These are phyloP conservation scores for Pheosia gnoma DNA, from an alignment of 2,888 invertebrate species.

Conservation along the genomic window DNA sequence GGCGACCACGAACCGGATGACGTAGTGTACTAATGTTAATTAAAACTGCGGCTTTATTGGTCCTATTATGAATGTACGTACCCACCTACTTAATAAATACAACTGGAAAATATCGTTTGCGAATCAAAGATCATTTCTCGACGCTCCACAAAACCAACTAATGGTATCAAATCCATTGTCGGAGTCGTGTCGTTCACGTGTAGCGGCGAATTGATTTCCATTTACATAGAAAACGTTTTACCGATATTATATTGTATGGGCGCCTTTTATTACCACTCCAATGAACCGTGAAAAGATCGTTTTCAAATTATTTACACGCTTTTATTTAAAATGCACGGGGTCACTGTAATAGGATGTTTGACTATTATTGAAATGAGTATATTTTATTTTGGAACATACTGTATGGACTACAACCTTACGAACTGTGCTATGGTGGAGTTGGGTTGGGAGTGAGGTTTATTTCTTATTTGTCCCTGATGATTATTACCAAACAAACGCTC, in stretches of 20 bases:
- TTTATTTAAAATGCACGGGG: background rate
- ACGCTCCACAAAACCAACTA: background rate
- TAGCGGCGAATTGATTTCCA: conserved; percentile 61
- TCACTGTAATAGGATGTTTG: background rate
- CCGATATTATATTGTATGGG: conserved; percentile 61
- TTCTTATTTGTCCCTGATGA: too few species aligned
- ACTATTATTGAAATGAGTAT: background rate
- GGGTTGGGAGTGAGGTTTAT: too few species aligned
- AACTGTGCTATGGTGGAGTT: too few species aligned
- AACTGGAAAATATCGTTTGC: background rate
- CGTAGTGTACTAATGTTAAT: too few species aligned
- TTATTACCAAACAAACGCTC: too few species aligned
- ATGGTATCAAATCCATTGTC: conserved; percentile 23
- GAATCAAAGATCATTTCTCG: conserved; percentile 14
- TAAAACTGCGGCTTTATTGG: too few species aligned
- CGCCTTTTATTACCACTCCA: conserved; percentile 58
- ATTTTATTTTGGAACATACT: too few species aligned
- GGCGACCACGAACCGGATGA: too few species aligned
- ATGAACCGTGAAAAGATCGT: conserved; percentile 57
- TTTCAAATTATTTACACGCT: conserved; percentile 33
- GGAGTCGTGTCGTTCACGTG: conserved; percentile 40
- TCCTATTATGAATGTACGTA: too few species aligned
- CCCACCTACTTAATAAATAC: too few species aligned
- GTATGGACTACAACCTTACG: too few species aligned
- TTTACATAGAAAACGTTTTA: conserved; percentile 72